Conservation (phyloP, 1,140 invertebrate genomes). For the Geopemphigus sp. region DNA sequence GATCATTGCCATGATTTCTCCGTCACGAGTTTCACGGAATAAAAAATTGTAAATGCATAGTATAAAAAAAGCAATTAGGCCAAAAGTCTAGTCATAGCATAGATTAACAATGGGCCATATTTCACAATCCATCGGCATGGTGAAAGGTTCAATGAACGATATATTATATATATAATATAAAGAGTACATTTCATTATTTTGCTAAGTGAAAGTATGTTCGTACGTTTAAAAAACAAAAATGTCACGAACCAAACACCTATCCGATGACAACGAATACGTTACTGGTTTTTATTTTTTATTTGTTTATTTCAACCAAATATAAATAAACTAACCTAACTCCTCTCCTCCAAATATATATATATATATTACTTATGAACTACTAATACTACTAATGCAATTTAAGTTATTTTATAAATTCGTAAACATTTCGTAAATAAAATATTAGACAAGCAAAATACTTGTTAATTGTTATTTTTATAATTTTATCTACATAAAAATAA, state of each 20-base stretch:
- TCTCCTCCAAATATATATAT: no score
- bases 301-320: no score
- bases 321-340: no score
- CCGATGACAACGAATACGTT: neutral
- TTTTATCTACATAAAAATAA: no score
- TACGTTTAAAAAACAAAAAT: conserved; percentile 8
- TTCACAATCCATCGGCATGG: conserved; percentile 2
- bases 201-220: conserved; percentile 37
- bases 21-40: neutral
- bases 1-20: conserved; percentile 19
- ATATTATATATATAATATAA: neutral
- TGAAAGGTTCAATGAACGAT: conserved; percentile 41
- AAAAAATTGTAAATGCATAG: neutral
- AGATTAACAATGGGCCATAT: conserved; percentile 32
- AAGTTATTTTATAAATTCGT: no score
- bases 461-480: no score
- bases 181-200: conserved; percentile 35
- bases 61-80: conserved; percentile 22
- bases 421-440: no score
- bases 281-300: no score
- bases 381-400: no score
- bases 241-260: conserved; percentile 4
- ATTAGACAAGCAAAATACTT: no score
- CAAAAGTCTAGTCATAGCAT: conserved; percentile 38
- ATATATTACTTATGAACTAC: no score